phyloP scores from a whole-genome alignment of 2,888 invertebrate species.

The Heliconius ismenius region DNA sequence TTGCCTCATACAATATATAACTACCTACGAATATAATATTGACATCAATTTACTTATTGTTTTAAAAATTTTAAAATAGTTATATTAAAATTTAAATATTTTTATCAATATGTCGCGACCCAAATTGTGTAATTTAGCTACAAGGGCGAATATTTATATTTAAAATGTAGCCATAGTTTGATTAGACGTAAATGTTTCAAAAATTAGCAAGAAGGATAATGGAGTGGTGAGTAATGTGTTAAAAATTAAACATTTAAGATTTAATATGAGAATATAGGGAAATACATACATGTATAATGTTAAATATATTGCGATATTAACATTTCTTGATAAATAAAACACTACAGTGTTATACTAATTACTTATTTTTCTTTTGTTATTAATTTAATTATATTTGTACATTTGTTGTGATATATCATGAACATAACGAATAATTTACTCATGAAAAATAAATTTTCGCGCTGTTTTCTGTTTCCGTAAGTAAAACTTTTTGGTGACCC shows the following conservation, averaged over 20 bases:
- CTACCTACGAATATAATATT: background rate
- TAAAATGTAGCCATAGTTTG: background rate
- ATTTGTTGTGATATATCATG: background rate
- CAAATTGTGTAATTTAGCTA: background rate
- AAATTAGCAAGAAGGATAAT: too few species aligned
- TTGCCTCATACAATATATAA: background rate
- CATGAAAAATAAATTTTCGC: background rate
- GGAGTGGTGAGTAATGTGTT: background rate
- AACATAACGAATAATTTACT: background rate
- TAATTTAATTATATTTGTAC: background rate
- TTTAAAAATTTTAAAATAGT: background rate
- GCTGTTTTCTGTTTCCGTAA: background rate
- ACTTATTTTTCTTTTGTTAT: background rate
- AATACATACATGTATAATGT: background rate
- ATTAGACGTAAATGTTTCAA: too few species aligned
- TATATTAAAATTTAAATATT: too few species aligned
- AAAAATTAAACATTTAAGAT: background rate
- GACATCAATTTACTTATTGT: slow-evolving; percentile 1
- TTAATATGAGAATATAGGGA: background rate
- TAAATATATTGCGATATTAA: background rate
- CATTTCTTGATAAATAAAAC: background rate
- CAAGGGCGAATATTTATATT: background rate
- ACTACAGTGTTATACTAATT: background rate
- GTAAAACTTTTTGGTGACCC: background rate
- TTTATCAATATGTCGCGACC: too few species aligned